Evolutionary conservation across 2,797 vertebrate species (phyloP), one percentile per base, ranked within the genome.

Genomic region (Falco cherrug): DNA sequence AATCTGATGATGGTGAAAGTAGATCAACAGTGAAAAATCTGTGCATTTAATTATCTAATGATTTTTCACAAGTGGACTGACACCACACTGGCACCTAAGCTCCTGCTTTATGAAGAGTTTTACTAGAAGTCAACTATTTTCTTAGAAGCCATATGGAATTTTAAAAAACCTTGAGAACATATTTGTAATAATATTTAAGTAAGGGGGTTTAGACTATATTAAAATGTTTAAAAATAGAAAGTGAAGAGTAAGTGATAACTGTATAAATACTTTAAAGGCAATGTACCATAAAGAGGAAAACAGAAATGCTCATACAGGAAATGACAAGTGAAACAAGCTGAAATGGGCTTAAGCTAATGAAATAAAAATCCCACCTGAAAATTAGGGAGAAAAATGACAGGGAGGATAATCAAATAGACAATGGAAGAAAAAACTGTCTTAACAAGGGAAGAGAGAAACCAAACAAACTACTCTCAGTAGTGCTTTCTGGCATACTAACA

Each of bases 351-450:
- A 48, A 95, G 37, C 31, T 95, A 91, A 93, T 83, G 85, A 92
- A 95, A 87, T 75, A 85, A 83, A 92, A 94, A 84, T 47, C 33
- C 37, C 50, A 90, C 85, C 78, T 84, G 69, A 95, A 95, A 92
- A 89, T 68, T 31, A 81, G 45, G 43, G 45, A 90, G 64, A 94
- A 92, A 97, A 90, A 45, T 93, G 88, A 78, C 86, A 96, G 77
- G 19, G 28, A 89, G 54, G n/a, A 84, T 73, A 90, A 96, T 87
- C 83, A 90, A 82, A 76, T 4, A 94, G 69, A 87, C 57, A 93
- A 33, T 0, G 1, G 24, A 95, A 85, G 41, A 39, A 78, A 92
- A 87, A 31, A 19, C 9, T 35, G 37, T 60, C 41, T 84, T 86
- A 90, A 31, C 35, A 35, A 35, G 16, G 16, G 26, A 82, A 78